Base-by-base conservation (phyloP, 1,140 invertebrate species). In the Ceratina australensis region DNA sequence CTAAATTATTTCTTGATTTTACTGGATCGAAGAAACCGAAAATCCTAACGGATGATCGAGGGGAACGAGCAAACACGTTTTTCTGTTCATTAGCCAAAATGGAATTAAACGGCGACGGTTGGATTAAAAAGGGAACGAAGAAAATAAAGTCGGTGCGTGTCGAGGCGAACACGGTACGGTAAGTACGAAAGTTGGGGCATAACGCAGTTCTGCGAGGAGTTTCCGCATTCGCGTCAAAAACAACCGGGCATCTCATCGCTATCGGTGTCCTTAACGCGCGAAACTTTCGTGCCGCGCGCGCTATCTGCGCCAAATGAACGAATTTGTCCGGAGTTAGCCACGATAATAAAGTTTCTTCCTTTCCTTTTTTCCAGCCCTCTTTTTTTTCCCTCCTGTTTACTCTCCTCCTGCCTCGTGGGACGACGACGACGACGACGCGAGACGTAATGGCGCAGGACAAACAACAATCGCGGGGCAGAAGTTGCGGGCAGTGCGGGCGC, bases 251-350 rank as follows among this genome's bases (percentile, higher is more conserved):
- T 83, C 72, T 64, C 77, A 67, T 75, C 67, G 82, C 81, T 83
- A 83, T 83, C 82, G 67, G 81, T 57, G 66, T 67, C 71, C 72
- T 83, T 83, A 83, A 83, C 72, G 82, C 28, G 75, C 33, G 75
- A 79, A 83, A 83, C 71, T 83, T 83, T 67, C 28, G 60, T n/a
- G 26, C 59, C 42, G 64, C 56, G 65, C 56, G 65, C 56, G 66
- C 66, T 83, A 83, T 83, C 76, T 80, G 56, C 79, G 82, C 77
- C 82, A 83, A 83, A 83, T 83, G 81, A 83, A 83, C 81, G 81
- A 83, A 83, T 83, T 83, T 68, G 72, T 57, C 61, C 42, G 52
- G 77, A 83, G 82, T 83, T 83, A 79, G 61, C 24, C 24, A 66
- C n/a, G 82, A 83, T 83, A 83, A 83, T 83, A 83, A 83, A 83